phyloP scores from a whole-genome alignment of 2,888 invertebrate species.

The Coleophora deauratella region DNA sequence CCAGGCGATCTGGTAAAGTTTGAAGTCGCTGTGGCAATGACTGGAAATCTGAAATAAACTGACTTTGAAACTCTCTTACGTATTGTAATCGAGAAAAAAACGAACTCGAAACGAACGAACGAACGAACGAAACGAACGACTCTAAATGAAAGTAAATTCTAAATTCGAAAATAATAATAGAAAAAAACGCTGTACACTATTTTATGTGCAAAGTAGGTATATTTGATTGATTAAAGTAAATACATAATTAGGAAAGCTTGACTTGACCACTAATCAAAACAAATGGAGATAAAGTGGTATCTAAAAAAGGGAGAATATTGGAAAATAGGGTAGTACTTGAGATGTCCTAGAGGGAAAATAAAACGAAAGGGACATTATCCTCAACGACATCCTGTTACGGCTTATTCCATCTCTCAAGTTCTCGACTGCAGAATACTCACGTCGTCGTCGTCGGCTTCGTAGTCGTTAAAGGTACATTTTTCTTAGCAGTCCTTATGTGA shows the following conservation, averaged over 20 bases:
- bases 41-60: constrained; percentile 37
- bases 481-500: constrained; percentile 68
- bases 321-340: neutral
- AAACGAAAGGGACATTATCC: constrained; percentile 64
- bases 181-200: too few species aligned
- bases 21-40: constrained; percentile 49
- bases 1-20: constrained; percentile 52
- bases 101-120: too few species aligned
- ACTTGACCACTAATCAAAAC: too few species aligned
- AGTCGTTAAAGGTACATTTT: constrained; percentile 70
- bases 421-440: constrained; percentile 49
- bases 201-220: too few species aligned
- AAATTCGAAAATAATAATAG: too few species aligned
- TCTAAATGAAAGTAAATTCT: too few species aligned
- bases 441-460: constrained; percentile 25
- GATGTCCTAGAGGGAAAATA: constrained; percentile 44
- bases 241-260: too few species aligned
- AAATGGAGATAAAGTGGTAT: too few species aligned
- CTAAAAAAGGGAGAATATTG: too few species aligned
- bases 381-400: constrained; percentile 71
- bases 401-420: constrained; percentile 67
- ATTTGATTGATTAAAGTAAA: too few species aligned
- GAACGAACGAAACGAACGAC: too few species aligned
- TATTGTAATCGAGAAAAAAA: too few species aligned
- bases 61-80: constrained; percentile 34